Base-by-base conservation (phyloP, 1,140 invertebrate genomes). In the Medauroidea extradentata region DNA sequence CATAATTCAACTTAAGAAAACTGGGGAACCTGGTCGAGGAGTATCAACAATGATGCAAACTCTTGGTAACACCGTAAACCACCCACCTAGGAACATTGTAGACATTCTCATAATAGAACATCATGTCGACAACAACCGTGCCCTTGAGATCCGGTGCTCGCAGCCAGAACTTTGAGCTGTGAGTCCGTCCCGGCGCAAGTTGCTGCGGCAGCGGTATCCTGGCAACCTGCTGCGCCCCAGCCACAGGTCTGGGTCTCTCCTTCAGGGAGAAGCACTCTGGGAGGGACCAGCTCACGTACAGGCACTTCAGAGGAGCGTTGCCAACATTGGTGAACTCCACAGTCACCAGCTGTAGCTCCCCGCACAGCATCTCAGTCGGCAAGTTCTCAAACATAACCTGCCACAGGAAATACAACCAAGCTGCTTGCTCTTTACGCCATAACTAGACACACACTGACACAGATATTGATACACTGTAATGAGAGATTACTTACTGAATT, bases 101-200 rank as follows among this genome's bases (percentile, higher is more conserved):
- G 0, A 74, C 71, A 65, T 84, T 80, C 65, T 87, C 83, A 70
- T 90, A 90, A 68, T 89, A 90, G 67, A 90, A 87, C 27, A 90
- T 72, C 55, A 91, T 72, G 67, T 89, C 81, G 19, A 89, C 70
- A 5, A 77, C 75, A 66, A 86, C 82, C 11, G 76, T 76, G 3
- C 86, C 87, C 24, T 82, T 81, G 39, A 78, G 73, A 58, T 82
- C 78, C 5, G 86, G 84, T 1, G 86, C 87, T 64, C 83, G 80
- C 13, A 90, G 72, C 85, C 86, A 89, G 63, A 88, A 74, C 21
- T 80, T 78, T 51, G 85, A 71, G 19, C 75, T 80, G n/a, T 81
- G 72, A 4, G 69, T 77, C 59, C 82, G 75, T 7, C 83, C 82
- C 4, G 84, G 78, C 24, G 80, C 71, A 11, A 55, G 41, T 2